Conservation (phyloP, 1,140 invertebrate species). For the Zaprionus kolodkinae region DNA sequence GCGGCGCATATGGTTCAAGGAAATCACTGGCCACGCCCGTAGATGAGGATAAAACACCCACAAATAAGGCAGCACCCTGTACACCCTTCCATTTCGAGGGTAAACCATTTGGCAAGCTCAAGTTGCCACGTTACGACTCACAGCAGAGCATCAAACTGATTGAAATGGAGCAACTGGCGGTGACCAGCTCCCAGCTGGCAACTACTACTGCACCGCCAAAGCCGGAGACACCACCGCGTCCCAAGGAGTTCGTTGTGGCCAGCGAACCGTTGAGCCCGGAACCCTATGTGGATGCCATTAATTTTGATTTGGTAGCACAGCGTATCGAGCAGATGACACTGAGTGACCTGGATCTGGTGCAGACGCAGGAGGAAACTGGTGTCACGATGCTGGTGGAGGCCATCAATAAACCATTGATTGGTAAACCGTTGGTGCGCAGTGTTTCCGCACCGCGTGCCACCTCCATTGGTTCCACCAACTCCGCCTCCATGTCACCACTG, state of each 20-base stretch:
- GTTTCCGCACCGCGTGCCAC: slow-evolving; percentile 65
- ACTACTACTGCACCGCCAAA: slow-evolving; percentile 27
- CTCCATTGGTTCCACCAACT: slow-evolving; percentile 21
- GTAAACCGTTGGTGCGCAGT: slow-evolving; percentile 71
- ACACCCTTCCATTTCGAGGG: slow-evolving; percentile 66
- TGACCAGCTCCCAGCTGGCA: slow-evolving; percentile 56
- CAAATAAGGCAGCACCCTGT: slow-evolving; percentile 58
- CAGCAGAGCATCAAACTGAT: slow-evolving; percentile 74
- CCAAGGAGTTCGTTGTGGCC: slow-evolving; percentile 71
- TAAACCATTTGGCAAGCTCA: slow-evolving; percentile 54
- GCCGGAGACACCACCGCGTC: slow-evolving; percentile 28
- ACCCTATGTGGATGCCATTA: slow-evolving; percentile 66
- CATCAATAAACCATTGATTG: slow-evolving; percentile 72
- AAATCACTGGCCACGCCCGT: slow-evolving; percentile 4
- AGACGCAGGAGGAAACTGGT: background rate
- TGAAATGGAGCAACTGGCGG: slow-evolving; percentile 74
- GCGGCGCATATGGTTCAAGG: background rate
- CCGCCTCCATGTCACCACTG: slow-evolving; percentile 50
- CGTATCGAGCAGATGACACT: slow-evolving; percentile 63
- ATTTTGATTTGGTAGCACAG: slow-evolving; percentile 69
- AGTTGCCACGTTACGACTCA: slow-evolving; percentile 55
- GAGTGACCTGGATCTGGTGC: slow-evolving; percentile 49
- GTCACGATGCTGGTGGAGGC: slow-evolving; percentile 59
- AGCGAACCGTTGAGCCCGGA: slow-evolving; percentile 67
- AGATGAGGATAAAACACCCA: slow-evolving; percentile 77